phyloP scores from a whole-genome alignment of 2,888 invertebrate species.

The Panopea generosa region DNA sequence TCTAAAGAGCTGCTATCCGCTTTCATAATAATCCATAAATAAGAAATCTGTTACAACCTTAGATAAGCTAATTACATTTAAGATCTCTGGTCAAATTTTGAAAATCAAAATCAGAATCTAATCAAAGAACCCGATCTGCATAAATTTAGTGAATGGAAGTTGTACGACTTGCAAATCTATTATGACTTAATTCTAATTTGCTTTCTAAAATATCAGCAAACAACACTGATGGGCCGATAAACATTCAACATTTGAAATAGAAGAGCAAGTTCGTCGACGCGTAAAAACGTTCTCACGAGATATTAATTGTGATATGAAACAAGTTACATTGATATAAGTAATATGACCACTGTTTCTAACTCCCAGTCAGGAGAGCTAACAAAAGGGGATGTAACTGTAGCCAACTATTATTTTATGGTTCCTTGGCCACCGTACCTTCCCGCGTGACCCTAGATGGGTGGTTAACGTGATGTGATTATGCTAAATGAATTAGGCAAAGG shows the following conservation, averaged over 20 bases:
- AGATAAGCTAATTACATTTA: conserved; percentile 2
- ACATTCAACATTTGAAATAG: conserved; percentile 49
- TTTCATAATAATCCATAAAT: background rate
- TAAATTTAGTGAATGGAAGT: conserved; percentile 34
- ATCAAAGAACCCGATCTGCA: conserved; percentile 46
- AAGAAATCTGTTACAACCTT: background rate
- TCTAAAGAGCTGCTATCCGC: no score
- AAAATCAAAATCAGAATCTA: conserved; percentile 42
- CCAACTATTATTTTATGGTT: conserved; percentile 56
- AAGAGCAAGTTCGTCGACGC: conserved; percentile 38
- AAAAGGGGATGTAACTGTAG: conserved; percentile 54
- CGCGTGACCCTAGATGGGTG: conserved; percentile 45
- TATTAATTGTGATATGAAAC: conserved; percentile 49
- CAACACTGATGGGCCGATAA: conserved; percentile 41
- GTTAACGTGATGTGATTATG: conserved; percentile 46
- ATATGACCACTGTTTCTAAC: conserved; percentile 51
- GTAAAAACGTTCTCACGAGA: conserved; percentile 63
- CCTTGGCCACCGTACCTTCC: conserved; percentile 21
- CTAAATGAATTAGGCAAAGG: conserved; percentile 17
- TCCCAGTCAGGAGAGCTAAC: conserved; percentile 53
- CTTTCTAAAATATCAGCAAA: conserved; percentile 61
- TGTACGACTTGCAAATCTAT: conserved; percentile 28
- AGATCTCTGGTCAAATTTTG: conserved; percentile 13
- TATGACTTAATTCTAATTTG: conserved; percentile 42
- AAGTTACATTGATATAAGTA: conserved; percentile 57